phyloP scores from a whole-genome alignment of 2,797 vertebrate species.

The Phyllotis vaccarum region DNA sequence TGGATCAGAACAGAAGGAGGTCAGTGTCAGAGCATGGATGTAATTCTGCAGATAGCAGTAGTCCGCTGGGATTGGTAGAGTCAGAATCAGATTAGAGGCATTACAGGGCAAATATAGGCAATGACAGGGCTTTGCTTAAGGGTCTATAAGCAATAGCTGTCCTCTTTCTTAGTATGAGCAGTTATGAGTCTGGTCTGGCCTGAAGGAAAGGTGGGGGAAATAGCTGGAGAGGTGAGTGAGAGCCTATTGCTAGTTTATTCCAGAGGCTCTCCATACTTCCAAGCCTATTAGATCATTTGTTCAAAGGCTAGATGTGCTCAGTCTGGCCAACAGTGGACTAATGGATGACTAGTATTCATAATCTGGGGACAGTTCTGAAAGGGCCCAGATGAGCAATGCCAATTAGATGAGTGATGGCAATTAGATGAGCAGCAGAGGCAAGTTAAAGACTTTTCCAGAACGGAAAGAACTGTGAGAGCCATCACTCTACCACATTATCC shows the following conservation, averaged over 20 bases:
- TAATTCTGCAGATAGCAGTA: neutral
- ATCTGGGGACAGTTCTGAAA: constrained; percentile 11
- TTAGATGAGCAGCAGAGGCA: constrained; percentile 24
- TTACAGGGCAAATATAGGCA: constrained; percentile 61
- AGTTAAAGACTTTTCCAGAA: constrained; percentile 23
- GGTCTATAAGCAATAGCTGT: constrained; percentile 64
- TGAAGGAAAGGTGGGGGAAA: constrained; percentile 6
- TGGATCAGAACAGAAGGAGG: constrained; percentile 46
- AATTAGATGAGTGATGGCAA: constrained; percentile 4
- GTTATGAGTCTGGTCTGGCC: neutral
- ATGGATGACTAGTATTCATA: neutral
- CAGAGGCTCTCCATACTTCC: neutral
- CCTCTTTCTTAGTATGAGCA: constrained; percentile 58
- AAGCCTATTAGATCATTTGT: constrained; percentile 24
- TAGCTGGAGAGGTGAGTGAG: neutral
- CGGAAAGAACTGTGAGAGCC: constrained; percentile 2
- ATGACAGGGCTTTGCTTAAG: constrained; percentile 65
- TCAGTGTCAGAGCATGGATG: constrained; percentile 43
- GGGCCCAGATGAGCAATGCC: neutral
- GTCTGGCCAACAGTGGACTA: neutral
- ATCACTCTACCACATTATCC: neutral
- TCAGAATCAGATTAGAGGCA: constrained; percentile 68
- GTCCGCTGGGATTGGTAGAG: constrained; percentile 55
- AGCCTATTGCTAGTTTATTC: neutral
- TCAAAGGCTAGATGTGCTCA: constrained; percentile 9